A percentile compares a stretch with the other conserved stretches of the same genome.
These are phyloP conservation scores for Formicarius rufipectus DNA, from an alignment of 2,113 vertebrate genomes.

Conservation along the genomic window DNA sequence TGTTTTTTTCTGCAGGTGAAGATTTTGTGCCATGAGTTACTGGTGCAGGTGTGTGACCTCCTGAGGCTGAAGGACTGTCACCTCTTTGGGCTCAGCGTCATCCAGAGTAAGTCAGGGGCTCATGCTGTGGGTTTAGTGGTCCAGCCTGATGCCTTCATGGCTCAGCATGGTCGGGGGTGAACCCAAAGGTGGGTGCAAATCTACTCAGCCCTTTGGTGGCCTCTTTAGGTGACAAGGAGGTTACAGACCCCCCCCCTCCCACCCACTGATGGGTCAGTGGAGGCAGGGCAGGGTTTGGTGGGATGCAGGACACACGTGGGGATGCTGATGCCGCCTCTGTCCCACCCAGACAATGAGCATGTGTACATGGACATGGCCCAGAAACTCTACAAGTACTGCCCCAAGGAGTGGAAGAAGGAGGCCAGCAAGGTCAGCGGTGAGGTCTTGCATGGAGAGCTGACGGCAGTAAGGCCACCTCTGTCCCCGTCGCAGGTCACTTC, in stretches of 20 bases:
- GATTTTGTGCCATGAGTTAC: slow-evolving; percentile 92
- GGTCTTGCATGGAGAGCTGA: slow-evolving; percentile 74
- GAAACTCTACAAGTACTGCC: slow-evolving; percentile 98
- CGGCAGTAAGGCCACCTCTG: slow-evolving; percentile 67
- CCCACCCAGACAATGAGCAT: slow-evolving; percentile 91
- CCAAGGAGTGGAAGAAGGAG: slow-evolving; percentile 99
- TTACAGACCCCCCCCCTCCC: no score
- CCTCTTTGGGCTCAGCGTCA: slow-evolving; percentile 96
- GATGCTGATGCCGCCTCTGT: slow-evolving; percentile 2
- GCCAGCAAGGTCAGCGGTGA: slow-evolving; percentile 91
- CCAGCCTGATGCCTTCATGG: not conserved
- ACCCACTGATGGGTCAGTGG: rapidly evolving
- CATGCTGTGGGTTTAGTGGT: rapidly evolving
- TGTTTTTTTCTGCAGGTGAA: slow-evolving; percentile 83
- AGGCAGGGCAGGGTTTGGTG: not conserved
- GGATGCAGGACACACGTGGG: not conserved
- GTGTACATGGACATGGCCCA: slow-evolving; percentile 97
- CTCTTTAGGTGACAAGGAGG: rapidly evolving
- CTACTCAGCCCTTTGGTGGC: no score
- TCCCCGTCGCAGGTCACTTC: slow-evolving; percentile 61
- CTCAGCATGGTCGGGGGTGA: rapidly evolving
- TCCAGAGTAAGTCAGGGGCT: slow-evolving; percentile 87
- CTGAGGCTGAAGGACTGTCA: slow-evolving; percentile 95
- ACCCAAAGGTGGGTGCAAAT: not conserved
- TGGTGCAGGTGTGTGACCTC: slow-evolving; percentile 95